Conservation (phyloP, 2,797 vertebrate genomes). For the Myotis findleyi region DNA sequence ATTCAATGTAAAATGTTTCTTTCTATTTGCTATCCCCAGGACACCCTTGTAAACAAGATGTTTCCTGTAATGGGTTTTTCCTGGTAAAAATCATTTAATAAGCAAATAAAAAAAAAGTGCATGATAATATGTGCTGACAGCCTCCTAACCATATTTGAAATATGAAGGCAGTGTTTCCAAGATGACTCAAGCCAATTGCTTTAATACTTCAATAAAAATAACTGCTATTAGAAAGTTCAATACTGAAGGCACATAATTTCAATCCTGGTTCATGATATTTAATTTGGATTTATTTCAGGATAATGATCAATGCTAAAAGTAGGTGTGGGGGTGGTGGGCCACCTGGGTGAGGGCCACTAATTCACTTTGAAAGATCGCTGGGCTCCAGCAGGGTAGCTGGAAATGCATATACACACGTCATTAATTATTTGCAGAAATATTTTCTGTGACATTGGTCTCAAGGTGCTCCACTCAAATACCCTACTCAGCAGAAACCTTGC, state of each 20-base stretch:
- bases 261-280: conserved; percentile 73
- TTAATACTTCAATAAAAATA: conserved; percentile 80
- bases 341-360: conserved; percentile 68
- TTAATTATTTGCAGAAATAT: conserved; percentile 79
- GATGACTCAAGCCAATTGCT: conserved; percentile 81
- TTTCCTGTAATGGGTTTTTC: conserved; percentile 79
- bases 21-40: conserved; percentile 59
- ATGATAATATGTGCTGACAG: conserved; percentile 79
- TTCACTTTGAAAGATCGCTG: conserved; percentile 44
- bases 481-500: conserved; percentile 72
- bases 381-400: conserved; percentile 44
- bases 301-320: conserved; percentile 65
- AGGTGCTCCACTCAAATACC: conserved; percentile 72
- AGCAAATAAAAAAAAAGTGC: conserved; percentile 72
- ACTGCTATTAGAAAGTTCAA: conserved; percentile 74
- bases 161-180: conserved; percentile 76
- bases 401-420: conserved; percentile 66
- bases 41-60: conserved; percentile 76
- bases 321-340: conserved; percentile 48
- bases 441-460: conserved; percentile 81
- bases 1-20: conserved; percentile 70
- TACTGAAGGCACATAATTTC: conserved; percentile 69
- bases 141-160: conserved; percentile 79
- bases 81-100: conserved; percentile 78
- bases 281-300: conserved; percentile 80